Percentiles rank a stretch among this genome's conserved stretches.
Evolutionary conservation across 2,113 vertebrate genomes (phyloP).

Genomic region (Chitala chitala): DNA sequence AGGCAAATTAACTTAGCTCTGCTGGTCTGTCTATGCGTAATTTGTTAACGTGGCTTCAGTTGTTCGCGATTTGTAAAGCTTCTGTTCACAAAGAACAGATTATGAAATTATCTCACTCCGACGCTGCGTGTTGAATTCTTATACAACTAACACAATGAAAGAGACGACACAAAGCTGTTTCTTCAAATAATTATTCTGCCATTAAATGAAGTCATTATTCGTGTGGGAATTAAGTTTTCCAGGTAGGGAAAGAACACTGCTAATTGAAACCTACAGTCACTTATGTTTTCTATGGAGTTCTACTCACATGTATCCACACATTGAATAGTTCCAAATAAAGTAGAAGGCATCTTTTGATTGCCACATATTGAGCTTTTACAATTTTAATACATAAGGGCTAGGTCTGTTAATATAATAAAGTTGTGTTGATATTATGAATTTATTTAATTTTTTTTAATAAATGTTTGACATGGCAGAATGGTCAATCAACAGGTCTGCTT

Average conservation of each 20-base stretch:
- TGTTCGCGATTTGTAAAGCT: constrained; percentile 3
- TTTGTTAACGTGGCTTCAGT: background rate
- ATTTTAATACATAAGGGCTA: background rate
- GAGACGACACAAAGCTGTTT: background rate
- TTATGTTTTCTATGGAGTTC: too few relatives aligned
- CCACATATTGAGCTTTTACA: too few relatives aligned
- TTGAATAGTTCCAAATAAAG: too few relatives aligned
- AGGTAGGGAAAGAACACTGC: too few relatives aligned
- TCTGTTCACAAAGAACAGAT: constrained; percentile 1
- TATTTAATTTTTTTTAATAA: background rate
- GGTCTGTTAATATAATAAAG: background rate
- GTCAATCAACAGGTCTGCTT: background rate
- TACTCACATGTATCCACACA: too few relatives aligned
- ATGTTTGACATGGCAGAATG: background rate
- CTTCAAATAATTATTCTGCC: background rate
- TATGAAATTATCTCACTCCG: background rate
- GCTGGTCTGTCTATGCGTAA: constrained; percentile 4
- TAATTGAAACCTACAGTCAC: too few relatives aligned
- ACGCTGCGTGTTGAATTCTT: background rate
- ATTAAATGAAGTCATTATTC: too few relatives aligned
- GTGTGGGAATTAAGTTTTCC: too few relatives aligned
- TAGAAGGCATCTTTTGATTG: too few relatives aligned
- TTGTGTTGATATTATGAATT: background rate
- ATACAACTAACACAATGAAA: background rate
- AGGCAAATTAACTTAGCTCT: background rate